Base-by-base conservation (phyloP, 2,888 invertebrate genomes). In the Eupithecia inturbata region DNA sequence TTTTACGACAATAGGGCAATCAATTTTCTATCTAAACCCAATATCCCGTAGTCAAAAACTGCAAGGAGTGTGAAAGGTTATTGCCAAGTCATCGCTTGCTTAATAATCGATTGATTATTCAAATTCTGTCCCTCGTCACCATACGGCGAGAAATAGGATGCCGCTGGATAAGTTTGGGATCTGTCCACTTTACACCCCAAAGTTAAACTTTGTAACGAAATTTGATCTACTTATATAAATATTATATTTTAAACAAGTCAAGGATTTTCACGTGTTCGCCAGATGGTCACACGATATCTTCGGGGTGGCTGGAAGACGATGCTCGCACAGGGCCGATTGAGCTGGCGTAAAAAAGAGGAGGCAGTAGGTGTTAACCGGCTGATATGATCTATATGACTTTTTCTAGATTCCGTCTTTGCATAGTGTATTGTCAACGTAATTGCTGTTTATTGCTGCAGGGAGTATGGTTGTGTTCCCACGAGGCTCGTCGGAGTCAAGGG, bases 81-180 rank as follows among this genome's bases (percentile, higher is more conserved):
- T 84, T 82, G 91, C 88, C 78, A 77, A 80, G 87, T 93, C 93
- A 93, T 86, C 80, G 82, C 78, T 72, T 81, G 82, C 84, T 93
- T 87, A 91, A 91, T 90, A 91, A 90, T 89, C 91, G 92, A 93
- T 93, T 89, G 91, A 89, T 89, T 89, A 92, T 91, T 89, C 88
- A 91, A 91, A 92, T 91, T 81, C 77, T 83, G 75, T 80, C 84
- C 80, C 81, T 80, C 82, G 82, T 81, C 79, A 76, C 74, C 74
- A 68, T 74, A 76, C 77, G 77, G 75, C 80, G 80, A 81, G 82
- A 81, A 82, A 81, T 78, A 83, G 83, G 81, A 14, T 57, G 85
- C 78, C 81, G 81, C 79, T 76, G 75, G 79, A 80, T 77, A 79
- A 79, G 77, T 71, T 72, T 72, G 78, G 79, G 79, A 64, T 64